Base-by-base conservation (phyloP, 2,113 vertebrate species). In the Caranx ignobilis region DNA sequence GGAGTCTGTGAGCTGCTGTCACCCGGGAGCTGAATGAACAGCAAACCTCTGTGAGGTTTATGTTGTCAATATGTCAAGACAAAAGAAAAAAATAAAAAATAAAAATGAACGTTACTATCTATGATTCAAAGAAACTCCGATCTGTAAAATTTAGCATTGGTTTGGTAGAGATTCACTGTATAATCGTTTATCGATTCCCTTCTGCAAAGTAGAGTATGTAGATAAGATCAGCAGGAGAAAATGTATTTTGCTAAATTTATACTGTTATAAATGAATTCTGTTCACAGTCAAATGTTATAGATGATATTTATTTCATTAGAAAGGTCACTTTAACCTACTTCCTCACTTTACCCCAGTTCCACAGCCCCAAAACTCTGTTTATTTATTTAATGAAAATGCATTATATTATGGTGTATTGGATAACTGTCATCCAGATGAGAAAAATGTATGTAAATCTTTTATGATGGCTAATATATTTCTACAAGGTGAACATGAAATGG, bases 221-320 rank as follows among this genome's bases (percentile, higher is more conserved):
- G 92, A 95, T 94, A 94, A 91, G 91, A 93, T 92, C 84, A 85
- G 85, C 86, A 84, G 88, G 79, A 91, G 90, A 93, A 93, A 92
- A 92, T 93, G 94, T 95, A 95, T 95, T 95, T 95, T 95, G 94
- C 93, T 95, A 95, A 93, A 95, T 94, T 95, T 95, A 88, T 95
- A 94, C 91, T 79, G 90, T 93, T 90, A 87, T 86, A 91, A 91
- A 93, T 83, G 2, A 82, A 87, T 89, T 86, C 71, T 88, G 84
- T 90, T 92, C 76, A 83, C 87, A 83, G 78, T 83, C 71, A 89
- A 75, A 91, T 83, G 87, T 88, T 85, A 84, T 91, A 90, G 79
- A 88, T 89, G 78, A 79, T 90, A 87, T 93, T 91, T 91, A 89
- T 92, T 92, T 91, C 84, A 74, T 85, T 92, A 83, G 84, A 88